These are phyloP conservation scores for Leptocoma aspasia DNA, from an alignment of 2,113 vertebrate genomes.

Conservation along the genomic window DNA sequence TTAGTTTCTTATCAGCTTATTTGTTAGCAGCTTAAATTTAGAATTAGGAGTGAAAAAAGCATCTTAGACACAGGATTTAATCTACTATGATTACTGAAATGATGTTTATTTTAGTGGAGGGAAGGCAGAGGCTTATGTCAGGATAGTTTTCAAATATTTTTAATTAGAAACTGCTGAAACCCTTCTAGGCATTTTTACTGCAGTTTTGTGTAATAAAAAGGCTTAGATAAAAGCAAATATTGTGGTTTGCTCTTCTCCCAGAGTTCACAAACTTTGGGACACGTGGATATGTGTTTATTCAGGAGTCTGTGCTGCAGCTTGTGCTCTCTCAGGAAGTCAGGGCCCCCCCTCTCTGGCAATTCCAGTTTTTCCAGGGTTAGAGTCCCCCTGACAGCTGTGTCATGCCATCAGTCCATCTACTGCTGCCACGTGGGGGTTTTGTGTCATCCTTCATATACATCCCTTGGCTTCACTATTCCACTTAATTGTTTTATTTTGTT, in stretches of 20 bases:
- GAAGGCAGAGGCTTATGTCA: not conserved
- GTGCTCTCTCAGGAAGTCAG: not conserved
- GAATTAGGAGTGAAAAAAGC: not conserved
- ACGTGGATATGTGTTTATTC: accelerated
- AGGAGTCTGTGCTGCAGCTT: not conserved
- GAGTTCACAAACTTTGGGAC: not conserved
- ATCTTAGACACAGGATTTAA: not conserved
- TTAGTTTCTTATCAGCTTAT: not conserved
- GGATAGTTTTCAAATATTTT: not conserved
- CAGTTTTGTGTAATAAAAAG: not conserved
- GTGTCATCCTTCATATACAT: not conserved
- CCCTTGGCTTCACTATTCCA: not conserved
- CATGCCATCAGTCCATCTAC: not conserved
- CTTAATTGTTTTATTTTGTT: not conserved
- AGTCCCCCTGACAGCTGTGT: not conserved
- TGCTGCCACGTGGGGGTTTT: not conserved
- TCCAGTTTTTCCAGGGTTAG: not conserved
- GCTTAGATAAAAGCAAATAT: not conserved
- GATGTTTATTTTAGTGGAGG: not conserved
- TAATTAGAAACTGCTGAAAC: not conserved
- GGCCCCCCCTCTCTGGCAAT: not conserved
- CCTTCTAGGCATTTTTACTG: not conserved
- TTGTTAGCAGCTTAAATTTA: not conserved
- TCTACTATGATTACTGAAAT: not conserved
- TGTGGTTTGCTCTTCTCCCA: not conserved